Evolutionary conservation across 2,797 vertebrate species (phyloP).

Genomic region (Dallia pectoralis): DNA sequence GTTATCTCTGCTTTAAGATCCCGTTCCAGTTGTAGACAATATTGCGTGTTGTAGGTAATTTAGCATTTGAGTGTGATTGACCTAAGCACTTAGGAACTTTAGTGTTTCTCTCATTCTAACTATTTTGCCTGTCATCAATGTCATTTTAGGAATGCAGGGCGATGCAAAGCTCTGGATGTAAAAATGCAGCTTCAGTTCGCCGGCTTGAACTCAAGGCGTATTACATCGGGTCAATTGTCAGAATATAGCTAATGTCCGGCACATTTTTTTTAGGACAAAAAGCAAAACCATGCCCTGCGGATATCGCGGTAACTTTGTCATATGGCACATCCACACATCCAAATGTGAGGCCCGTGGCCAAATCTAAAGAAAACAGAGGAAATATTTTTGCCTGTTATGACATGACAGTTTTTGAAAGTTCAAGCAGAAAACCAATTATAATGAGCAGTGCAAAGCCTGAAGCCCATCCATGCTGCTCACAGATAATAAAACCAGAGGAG

Average conservation of each 20-base stretch:
- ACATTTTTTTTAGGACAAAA: conserved; percentile 55
- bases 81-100: not conserved
- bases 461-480: conserved; percentile 78
- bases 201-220: not conserved
- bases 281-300: conserved; percentile 77
- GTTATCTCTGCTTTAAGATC: conserved; percentile 29
- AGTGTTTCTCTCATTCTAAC: not conserved
- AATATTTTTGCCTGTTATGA: conserved; percentile 88
- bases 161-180: not conserved
- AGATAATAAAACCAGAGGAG: conserved; percentile 66
- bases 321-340: conserved; percentile 81
- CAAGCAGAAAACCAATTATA: conserved; percentile 91
- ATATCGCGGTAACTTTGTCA: conserved; percentile 85
- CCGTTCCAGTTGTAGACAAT: not conserved
- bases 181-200: not conserved
- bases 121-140: not conserved
- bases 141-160: not conserved
- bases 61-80: not conserved
- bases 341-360: conserved; percentile 81
- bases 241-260: conserved; percentile 6
- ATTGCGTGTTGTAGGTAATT: not conserved
- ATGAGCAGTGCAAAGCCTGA: conserved; percentile 82
- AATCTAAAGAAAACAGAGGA: conserved; percentile 71
- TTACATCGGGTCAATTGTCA: conserved; percentile 9
- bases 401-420: conserved; percentile 93